phyloP scores from a whole-genome alignment of 2,797 vertebrate genomes.

The Numenius phaeopus region DNA sequence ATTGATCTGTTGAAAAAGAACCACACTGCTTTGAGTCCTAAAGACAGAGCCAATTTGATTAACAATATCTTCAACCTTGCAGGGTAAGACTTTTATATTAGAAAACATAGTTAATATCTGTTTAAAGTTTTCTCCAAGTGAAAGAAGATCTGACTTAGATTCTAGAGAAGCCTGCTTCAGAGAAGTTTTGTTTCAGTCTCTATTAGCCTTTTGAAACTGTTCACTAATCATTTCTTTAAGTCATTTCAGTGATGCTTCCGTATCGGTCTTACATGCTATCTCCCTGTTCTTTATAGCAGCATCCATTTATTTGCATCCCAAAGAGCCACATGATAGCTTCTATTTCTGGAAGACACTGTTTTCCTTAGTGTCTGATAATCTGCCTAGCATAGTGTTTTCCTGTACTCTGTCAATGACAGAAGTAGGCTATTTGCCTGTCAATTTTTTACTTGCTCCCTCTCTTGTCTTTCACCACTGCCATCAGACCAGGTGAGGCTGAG shows the following conservation, averaged over 20 bases:
- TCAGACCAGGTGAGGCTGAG: not conserved
- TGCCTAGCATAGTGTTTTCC: not conserved
- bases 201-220: not conserved
- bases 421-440: not conserved
- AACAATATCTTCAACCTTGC: slow-evolving; percentile 92
- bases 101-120: not conserved
- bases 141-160: not conserved
- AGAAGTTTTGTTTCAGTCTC: not conserved
- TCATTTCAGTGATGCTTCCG: not conserved
- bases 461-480: not conserved
- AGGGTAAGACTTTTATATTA: slow-evolving; percentile 77
- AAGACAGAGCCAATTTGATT: slow-evolving; percentile 92
- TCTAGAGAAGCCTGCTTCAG: not conserved
- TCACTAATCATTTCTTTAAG: not conserved
- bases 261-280: not conserved
- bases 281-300: not conserved
- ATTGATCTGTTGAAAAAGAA: slow-evolving; percentile 80
- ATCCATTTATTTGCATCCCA: not conserved
- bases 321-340: not conserved
- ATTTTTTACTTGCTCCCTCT: not conserved
- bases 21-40: slow-evolving; percentile 80
- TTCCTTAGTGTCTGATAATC: not conserved
- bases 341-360: not conserved
- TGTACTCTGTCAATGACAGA: not conserved
- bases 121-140: not conserved